Evolutionary conservation across 1,140 invertebrate species (phyloP).

Genomic region (Cyrtorhinus lividipennis): DNA sequence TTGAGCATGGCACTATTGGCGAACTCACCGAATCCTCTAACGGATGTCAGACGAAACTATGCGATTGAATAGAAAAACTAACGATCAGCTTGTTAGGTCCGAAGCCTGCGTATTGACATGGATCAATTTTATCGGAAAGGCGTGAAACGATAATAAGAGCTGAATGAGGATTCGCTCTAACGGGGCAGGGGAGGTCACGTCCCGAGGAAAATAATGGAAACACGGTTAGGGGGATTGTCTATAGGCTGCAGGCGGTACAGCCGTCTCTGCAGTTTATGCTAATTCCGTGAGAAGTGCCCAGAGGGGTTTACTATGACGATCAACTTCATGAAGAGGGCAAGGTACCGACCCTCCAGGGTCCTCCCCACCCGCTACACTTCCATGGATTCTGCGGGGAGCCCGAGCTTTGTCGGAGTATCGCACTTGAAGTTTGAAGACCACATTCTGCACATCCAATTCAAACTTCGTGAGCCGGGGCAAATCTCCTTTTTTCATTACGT

Average conservation of each 20-base stretch:
- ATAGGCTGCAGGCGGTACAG: not conserved
- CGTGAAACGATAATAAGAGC: not conserved
- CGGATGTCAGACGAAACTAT: too few relatives aligned
- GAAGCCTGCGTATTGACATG: not conserved
- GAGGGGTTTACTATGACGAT: conserved; percentile 4
- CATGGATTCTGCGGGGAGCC: too few relatives aligned
- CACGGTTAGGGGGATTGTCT: not conserved
- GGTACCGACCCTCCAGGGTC: not conserved
- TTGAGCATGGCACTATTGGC: too few relatives aligned
- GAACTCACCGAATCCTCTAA: too few relatives aligned
- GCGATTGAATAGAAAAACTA: too few relatives aligned
- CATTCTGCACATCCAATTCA: not conserved
- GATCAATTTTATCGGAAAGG: not conserved
- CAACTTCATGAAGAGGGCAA: conserved; percentile 3
- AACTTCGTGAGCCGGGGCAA: not conserved
- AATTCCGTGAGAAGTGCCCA: conserved; percentile 9
- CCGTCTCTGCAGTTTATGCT: conserved; percentile 8
- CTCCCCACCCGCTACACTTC: too few relatives aligned
- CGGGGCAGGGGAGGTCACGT: not conserved
- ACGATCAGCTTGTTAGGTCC: not conserved
- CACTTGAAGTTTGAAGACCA: not conserved
- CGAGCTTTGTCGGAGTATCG: not conserved
- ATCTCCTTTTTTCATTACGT: not conserved
- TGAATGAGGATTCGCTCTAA: not conserved
- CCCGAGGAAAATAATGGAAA: not conserved